phyloP scores from a whole-genome alignment of 1,140 invertebrate species.

The Drosophila sturtevanti region DNA sequence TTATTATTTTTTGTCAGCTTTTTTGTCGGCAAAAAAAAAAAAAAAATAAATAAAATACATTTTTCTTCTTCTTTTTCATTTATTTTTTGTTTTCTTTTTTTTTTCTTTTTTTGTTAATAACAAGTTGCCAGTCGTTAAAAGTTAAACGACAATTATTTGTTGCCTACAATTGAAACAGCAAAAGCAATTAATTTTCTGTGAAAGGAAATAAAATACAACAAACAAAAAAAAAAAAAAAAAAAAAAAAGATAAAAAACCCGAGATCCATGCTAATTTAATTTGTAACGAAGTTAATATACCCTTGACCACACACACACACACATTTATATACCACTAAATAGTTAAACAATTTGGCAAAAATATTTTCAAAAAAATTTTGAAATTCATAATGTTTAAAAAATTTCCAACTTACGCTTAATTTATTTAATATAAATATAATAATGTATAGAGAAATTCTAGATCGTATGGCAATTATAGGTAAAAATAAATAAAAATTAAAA shows the following conservation, averaged over 20 bases:
- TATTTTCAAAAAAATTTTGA: too few species aligned
- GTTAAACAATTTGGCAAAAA: too few species aligned
- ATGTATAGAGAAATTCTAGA: too few species aligned
- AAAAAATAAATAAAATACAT: slow-evolving; percentile 34
- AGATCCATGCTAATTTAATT: background rate
- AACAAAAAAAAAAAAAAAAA: slow-evolving; percentile 9
- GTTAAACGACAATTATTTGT: slow-evolving; percentile 62
- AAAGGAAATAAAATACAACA: slow-evolving; percentile 19
- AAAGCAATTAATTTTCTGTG: slow-evolving; percentile 32
- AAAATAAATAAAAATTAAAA: too few species aligned
- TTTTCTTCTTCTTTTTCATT: slow-evolving; percentile 50
- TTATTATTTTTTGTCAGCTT: slow-evolving; percentile 37
- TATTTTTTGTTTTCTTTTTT: slow-evolving; percentile 39
- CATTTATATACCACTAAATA: too few species aligned
- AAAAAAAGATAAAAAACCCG: background rate
- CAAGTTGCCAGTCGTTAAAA: slow-evolving; percentile 46
- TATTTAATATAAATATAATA: too few species aligned
- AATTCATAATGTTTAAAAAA: too few species aligned
- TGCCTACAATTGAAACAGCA: slow-evolving; percentile 65
- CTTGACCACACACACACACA: background rate
- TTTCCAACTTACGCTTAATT: too few species aligned
- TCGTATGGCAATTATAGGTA: too few species aligned
- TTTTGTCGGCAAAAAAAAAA: slow-evolving; percentile 42
- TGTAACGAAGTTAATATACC: background rate
- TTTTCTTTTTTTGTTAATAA: slow-evolving; percentile 73